Evolutionary conservation across 1,140 invertebrate genomes (phyloP), one percentile per base, ranked within the genome.

Genomic region (Neocloeon triangulifer): DNA sequence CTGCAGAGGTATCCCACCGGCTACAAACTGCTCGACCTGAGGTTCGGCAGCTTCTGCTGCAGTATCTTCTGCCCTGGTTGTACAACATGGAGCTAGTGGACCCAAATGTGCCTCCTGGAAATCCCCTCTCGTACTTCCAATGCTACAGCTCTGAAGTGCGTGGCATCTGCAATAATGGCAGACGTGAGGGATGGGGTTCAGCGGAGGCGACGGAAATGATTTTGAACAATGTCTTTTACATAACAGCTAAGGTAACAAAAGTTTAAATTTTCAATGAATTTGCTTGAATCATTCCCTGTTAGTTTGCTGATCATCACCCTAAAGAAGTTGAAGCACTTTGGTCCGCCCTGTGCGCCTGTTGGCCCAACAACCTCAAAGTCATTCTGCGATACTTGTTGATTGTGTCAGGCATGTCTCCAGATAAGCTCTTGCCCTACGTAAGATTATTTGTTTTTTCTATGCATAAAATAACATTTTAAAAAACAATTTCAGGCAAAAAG

Each of bases 151-250:
- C 55, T 31, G 76, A 80, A 37, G 61, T 66, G 8, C 62, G 64
- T 1, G 52, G 59, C 2, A 57, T 67, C 5, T 61, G 66, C 8
- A 61, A 36, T 16, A 35, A 41, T 9, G 60, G 62, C 2, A 60
- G 79, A 5, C 66, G 79, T 32, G 86, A 92, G 55, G 91, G 89
- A 0, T 94, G 91, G 69, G 92, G 92, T 13, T 94, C 86, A 1
- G 84, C 82, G 0, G 86, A 97, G 59, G 92, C 92, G n/a, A 97
- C 94, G 1, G 91, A 98, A 61, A 95, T 98, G 85, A 84, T 98
- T 13, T 63, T 98, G 14, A 99, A 97, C 52, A 98, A 98, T 59
- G 67, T 99, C 0, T 88, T 98, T 51, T 97, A 96, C 49, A 81
- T 97, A 41, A 98, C 91, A 6, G 81, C 84, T 0, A 94, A 91